Evolutionary conservation across 1,140 invertebrate genomes (phyloP).

Genomic region (Ips nitidus): DNA sequence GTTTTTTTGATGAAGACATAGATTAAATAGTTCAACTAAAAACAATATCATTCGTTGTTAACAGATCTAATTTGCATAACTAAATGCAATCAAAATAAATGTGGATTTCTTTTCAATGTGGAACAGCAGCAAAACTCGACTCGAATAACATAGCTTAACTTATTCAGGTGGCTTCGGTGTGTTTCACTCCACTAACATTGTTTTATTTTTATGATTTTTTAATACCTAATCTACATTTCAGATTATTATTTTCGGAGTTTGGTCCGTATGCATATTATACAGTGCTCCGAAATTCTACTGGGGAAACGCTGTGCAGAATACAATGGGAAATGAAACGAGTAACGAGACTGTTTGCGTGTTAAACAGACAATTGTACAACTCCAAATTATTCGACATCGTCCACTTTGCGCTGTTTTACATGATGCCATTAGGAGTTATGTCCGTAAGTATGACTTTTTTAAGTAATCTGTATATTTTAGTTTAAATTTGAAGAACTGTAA

Average conservation of each 20-base stretch:
- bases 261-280: conserved; percentile 74
- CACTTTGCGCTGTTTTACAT: conserved; percentile 76
- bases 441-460: conserved; percentile 55
- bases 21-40: no score
- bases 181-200: no score
- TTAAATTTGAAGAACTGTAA: not conserved
- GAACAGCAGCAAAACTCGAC: no score
- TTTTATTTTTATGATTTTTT: no score
- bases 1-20: no score
- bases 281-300: conserved; percentile 75
- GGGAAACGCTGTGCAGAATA: conserved; percentile 67
- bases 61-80: no score
- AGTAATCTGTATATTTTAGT: not conserved
- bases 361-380: conserved; percentile 72
- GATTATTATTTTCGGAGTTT: conserved; percentile 72
- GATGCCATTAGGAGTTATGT: conserved; percentile 72
- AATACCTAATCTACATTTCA: conserved; percentile 48
- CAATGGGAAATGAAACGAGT: conserved; percentile 52
- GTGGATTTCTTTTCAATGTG: no score
- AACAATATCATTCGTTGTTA: no score
- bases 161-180: no score
- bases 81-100: no score
- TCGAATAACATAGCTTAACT: no score
- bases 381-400: conserved; percentile 71
- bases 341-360: conserved; percentile 71